Evolutionary conservation across 2,113 vertebrate species (phyloP).

Genomic region (Trochalopteron elliotii): DNA sequence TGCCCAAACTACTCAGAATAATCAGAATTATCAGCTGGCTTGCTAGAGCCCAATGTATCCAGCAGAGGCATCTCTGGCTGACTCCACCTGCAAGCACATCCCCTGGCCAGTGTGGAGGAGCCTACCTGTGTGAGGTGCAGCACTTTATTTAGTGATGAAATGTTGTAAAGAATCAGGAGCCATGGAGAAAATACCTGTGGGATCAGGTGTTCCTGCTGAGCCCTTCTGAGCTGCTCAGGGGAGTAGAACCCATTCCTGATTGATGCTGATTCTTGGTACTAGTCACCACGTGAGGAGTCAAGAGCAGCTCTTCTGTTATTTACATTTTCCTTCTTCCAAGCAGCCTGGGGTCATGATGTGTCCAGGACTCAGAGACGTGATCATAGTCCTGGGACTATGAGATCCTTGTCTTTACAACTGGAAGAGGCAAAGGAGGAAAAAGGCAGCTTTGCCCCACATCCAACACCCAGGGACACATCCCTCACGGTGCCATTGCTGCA

Average conservation of each 20-base stretch:
- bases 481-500: not conserved
- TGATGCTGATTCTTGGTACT: not conserved
- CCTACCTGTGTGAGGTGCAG: rapidly evolving
- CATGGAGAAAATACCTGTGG: not conserved
- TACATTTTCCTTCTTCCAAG: not conserved
- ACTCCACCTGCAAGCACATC: not conserved
- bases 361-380: not conserved
- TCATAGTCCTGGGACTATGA: not conserved
- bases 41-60: not conserved
- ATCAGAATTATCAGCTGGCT: not conserved
- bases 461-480: rapidly evolving
- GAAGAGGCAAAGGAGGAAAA: not conserved
- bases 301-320: not conserved
- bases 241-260: not conserved
- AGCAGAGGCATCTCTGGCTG: not conserved
- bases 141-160: not conserved
- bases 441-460: not conserved
- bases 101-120: rapidly evolving
- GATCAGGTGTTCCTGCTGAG: not conserved
- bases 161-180: not conserved
- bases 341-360: rapidly evolving
- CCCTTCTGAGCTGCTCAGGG: not conserved
- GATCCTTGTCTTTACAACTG: not conserved
- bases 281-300: not conserved
- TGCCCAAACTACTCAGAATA: not conserved